A percentile compares a stretch with the other conserved stretches of the same genome.
Evolutionary conservation across 2,888 invertebrate genomes (phyloP).

Genomic region (Kryphioiulus occultus): DNA sequence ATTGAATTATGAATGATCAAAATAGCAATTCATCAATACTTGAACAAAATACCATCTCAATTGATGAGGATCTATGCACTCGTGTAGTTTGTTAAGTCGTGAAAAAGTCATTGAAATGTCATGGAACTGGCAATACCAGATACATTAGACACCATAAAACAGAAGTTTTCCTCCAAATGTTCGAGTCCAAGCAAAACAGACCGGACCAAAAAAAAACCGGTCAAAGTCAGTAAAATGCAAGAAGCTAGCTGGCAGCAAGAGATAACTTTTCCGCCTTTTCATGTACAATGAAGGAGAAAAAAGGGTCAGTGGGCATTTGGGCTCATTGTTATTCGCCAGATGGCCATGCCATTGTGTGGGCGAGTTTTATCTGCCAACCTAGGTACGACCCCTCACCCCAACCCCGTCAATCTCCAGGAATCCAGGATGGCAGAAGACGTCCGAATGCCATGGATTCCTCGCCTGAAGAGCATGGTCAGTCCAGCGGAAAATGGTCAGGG

Average conservation of each 20-base stretch:
- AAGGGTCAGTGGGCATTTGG: slow-evolving; percentile 20
- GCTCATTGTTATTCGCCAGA: slow-evolving; percentile 22
- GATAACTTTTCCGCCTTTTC: slow-evolving; percentile 12
- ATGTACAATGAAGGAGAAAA: slow-evolving; percentile 12
- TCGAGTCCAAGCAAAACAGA: neutral
- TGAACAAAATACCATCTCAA: no score
- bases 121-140: neutral
- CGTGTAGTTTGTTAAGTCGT: no score
- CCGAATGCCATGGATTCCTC: neutral
- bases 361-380: neutral
- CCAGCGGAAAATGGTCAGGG: neutral
- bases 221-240: no score
- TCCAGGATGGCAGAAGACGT: neutral
- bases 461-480: neutral
- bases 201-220: neutral
- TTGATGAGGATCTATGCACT: neutral
- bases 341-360: neutral
- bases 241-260: neutral
- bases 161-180: neutral
- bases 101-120: no score
- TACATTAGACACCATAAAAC: neutral
- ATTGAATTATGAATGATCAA: no score
- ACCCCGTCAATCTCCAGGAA: neutral
- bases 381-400: slow-evolving; percentile 18
- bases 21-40: no score